Conservation (phyloP, 1,140 invertebrate genomes). For the Bombus pascuorum region DNA sequence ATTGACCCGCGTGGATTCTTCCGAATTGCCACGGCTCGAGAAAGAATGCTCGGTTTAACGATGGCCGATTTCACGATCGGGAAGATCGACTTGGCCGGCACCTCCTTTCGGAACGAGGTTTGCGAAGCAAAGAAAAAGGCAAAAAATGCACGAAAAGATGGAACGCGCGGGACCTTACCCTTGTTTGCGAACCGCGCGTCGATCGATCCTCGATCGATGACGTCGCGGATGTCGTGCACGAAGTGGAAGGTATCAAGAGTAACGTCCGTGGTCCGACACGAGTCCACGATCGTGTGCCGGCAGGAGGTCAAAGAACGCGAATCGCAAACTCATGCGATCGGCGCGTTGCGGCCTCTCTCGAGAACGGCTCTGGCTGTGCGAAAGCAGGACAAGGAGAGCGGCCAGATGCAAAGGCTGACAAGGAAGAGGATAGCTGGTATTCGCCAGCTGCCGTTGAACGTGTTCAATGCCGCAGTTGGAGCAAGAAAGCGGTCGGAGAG, state of each 20-base stretch:
- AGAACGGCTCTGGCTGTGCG: constrained; percentile 31
- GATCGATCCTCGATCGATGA: constrained; percentile 21
- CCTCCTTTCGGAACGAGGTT: neutral
- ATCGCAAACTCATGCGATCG: constrained; percentile 69
- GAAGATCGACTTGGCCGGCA: too few species aligned
- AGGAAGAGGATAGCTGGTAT: constrained; percentile 70
- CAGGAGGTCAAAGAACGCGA: constrained; percentile 79
- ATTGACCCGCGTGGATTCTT: neutral
- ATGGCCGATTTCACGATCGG: too few species aligned
- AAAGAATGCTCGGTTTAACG: neutral
- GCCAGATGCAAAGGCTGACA: constrained; percentile 10
- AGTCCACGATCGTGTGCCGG: constrained; percentile 51
- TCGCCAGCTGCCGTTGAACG: constrained; percentile 82
- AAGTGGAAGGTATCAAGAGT: constrained; percentile 43
- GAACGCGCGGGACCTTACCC: neutral
- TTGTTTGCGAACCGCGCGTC: neutral
- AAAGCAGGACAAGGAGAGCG: constrained; percentile 1
- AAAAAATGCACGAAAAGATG: neutral
- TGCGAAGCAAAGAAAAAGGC: neutral
- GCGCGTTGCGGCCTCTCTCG: constrained; percentile 35
- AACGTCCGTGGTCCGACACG: constrained; percentile 46
- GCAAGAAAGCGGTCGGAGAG: constrained; percentile 75
- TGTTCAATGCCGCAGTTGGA: constrained; percentile 80
- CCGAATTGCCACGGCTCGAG: neutral
- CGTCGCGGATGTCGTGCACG: constrained; percentile 31